Evolutionary conservation across 2,797 vertebrate species (phyloP).

Genomic region (Enteromius paludinosus): DNA sequence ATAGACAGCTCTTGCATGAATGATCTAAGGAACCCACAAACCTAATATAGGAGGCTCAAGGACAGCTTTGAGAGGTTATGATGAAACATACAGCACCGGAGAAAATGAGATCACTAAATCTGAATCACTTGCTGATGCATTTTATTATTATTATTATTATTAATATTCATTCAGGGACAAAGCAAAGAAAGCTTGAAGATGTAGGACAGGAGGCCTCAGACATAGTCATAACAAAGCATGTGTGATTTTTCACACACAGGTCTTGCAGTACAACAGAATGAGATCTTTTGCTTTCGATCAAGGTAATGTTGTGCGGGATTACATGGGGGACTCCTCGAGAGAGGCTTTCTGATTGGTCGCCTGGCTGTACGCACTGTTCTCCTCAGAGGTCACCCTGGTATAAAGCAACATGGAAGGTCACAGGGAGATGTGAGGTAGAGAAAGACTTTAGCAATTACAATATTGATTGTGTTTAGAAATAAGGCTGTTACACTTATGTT

Average conservation of each 20-base stretch:
- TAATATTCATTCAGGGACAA: not conserved
- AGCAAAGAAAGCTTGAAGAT: not conserved
- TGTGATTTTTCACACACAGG: not conserved
- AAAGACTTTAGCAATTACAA: conserved; percentile 7
- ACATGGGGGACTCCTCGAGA: conserved; percentile 15
- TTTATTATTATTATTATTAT: conserved; percentile 18
- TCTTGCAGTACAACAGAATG: not conserved
- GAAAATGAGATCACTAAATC: conserved; percentile 4
- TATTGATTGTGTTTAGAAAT: conserved; percentile 21
- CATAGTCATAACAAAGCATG: not conserved
- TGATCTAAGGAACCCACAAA: conserved; percentile 8
- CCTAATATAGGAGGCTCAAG: conserved; percentile 1
- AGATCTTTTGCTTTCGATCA: conserved; percentile 3
- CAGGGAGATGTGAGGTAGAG: conserved; percentile 7
- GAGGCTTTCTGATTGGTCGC: conserved; percentile 15
- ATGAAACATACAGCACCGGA: not conserved
- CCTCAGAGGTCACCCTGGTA: conserved; percentile 34
- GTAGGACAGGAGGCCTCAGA: not conserved
- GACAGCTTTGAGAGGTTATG: not conserved
- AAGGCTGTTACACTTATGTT: not conserved
- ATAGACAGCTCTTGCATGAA: not conserved
- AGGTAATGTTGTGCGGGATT: conserved; percentile 42
- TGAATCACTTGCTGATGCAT: conserved; percentile 12
- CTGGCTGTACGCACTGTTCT: not conserved
- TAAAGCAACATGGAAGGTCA: conserved; percentile 26